Base-by-base conservation (phyloP, 2,113 vertebrate genomes). In the Laticauda laticaudata region DNA sequence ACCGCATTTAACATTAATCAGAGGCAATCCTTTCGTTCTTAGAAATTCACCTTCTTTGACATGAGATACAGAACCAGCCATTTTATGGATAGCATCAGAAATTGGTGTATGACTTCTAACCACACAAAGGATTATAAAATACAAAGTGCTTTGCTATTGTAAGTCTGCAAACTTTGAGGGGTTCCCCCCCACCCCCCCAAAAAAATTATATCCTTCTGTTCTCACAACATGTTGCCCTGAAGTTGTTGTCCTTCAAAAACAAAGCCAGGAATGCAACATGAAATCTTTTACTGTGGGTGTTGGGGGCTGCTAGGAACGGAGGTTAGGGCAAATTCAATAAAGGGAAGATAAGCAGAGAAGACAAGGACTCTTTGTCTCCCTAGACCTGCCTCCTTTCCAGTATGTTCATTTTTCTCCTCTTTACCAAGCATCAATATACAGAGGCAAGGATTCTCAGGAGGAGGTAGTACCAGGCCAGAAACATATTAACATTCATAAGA, bases 41-140 rank as follows among this genome's bases (percentile, higher is more conserved):
- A 39, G 89, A 96, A 94, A 94, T 96, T 51, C 95, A 96, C 90
- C 24, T 45, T 91, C 90, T 90, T 91, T 95, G 94, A 96, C 88
- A 88, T 93, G 95, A 96, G 92, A 21, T 95, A 95, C 88, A 91
- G 94, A 92, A 94, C 91, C 91, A 97, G 87, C 94, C 95, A 95
- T 92, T 94, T 94, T 88, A 59, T 53, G 85, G 55, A 75, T 56
- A 86, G 92, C 18, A 59, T 93, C 34, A 29, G 69, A 90, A 90
- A 86, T 26, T 24, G 29, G 88, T 95, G 94, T 95, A 95, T 95
- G 96, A 97, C 96, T 95, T 96, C 96, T 95, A 94, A 94, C 92
- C 94, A 89, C 94, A 91, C 92, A 93, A 26, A 95, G 94, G 94
- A 95, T 94, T 96, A 89, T 54, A 48, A 95, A 94, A 95, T 94